These are phyloP conservation scores for Eubasilissa regina DNA, from an alignment of 1,140 invertebrate genomes.

Conservation along the genomic window DNA sequence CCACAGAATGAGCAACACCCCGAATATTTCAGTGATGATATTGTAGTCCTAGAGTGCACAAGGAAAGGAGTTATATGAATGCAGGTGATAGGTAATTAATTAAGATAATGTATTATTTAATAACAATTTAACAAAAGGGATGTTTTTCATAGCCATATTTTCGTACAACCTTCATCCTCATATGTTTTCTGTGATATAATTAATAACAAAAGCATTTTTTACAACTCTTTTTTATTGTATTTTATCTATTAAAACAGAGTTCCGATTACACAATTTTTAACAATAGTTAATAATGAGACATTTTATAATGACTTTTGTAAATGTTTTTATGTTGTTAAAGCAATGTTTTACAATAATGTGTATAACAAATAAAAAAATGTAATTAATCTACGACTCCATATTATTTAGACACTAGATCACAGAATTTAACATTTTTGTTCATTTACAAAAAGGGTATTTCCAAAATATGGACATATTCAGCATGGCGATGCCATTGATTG, in stretches of 20 bases:
- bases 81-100: too few species aligned
- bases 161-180: constrained; percentile 31
- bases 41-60: constrained; percentile 48
- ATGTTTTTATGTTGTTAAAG: constrained; percentile 11
- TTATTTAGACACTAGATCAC: too few species aligned
- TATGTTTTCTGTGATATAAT: constrained; percentile 48
- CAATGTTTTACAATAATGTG: not conserved
- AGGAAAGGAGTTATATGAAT: constrained; percentile 40
- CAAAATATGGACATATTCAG: too few species aligned
- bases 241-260: not conserved
- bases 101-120: constrained; percentile 3
- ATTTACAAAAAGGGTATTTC: too few species aligned
- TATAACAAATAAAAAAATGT: too few species aligned
- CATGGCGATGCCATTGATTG: too few species aligned
- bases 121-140: constrained; percentile 1
- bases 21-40: constrained; percentile 57
- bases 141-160: constrained; percentile 20
- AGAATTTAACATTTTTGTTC: too few species aligned
- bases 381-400: too few species aligned
- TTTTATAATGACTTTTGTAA: constrained; percentile 4
- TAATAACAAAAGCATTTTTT: constrained; percentile 19
- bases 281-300: constrained; percentile 8
- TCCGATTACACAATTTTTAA: constrained; percentile 7
- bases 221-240: constrained; percentile 14
- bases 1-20: constrained; percentile 48